Percentiles rank a stretch among this genome's conserved stretches.
phyloP scores from a whole-genome alignment of 2,113 vertebrate genomes.

The Nematolebias whitei region DNA sequence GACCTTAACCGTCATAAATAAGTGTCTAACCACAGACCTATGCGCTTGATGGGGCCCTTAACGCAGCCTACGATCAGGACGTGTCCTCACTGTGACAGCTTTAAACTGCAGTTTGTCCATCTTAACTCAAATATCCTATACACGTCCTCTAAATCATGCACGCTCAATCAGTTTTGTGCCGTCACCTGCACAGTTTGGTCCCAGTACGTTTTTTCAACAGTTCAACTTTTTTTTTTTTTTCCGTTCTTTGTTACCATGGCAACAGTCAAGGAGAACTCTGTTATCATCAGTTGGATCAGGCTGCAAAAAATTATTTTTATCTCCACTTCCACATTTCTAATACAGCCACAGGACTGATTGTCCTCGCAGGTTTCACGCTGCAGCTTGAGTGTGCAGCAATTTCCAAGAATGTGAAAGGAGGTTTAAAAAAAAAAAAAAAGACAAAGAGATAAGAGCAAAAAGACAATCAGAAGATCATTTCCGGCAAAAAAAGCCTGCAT shows the following conservation, averaged over 20 bases:
- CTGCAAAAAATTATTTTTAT: constrained; percentile 71
- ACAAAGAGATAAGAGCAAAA: background rate
- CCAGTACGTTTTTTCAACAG: constrained; percentile 47
- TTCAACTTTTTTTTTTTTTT: constrained; percentile 68
- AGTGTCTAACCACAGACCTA: too few relatives aligned
- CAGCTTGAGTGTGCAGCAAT: constrained; percentile 29
- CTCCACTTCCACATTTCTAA: constrained; percentile 66
- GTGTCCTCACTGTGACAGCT: background rate
- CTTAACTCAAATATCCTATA: background rate
- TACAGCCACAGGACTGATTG: constrained; percentile 45
- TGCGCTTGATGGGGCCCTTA: too few relatives aligned
- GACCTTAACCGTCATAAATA: too few relatives aligned
- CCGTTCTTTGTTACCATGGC: constrained; percentile 60
- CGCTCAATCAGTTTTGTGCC: constrained; percentile 29
- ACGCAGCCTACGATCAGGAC: background rate
- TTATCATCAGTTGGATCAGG: constrained; percentile 59
- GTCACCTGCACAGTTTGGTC: too few relatives aligned
- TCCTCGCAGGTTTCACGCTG: constrained; percentile 50
- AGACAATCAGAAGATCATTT: background rate
- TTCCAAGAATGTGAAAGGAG: constrained; percentile 23
- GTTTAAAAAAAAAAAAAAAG: background rate
- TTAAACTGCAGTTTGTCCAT: background rate
- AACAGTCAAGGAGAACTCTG: constrained; percentile 63
- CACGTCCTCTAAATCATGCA: background rate
- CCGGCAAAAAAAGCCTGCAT: background rate